Evolutionary conservation across 2,113 vertebrate species (phyloP).

Genomic region (Cricetomys ansorgei): DNA sequence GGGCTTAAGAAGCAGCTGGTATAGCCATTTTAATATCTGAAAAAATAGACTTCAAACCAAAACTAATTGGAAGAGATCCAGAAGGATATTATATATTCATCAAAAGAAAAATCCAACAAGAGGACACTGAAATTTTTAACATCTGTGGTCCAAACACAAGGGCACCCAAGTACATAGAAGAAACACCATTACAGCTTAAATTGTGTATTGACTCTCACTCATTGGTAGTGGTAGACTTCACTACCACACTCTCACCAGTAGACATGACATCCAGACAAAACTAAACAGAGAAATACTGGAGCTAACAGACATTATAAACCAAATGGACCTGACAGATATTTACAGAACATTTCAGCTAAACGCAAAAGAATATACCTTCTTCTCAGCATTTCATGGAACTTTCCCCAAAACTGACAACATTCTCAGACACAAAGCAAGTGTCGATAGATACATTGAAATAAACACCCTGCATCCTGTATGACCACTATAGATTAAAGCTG

Average conservation of each 20-base stretch:
- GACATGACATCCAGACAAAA: not conserved
- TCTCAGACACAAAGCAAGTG: not conserved
- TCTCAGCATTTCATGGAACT: not conserved
- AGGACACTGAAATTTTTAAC: not conserved
- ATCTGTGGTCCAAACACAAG: not conserved
- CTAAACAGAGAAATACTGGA: not conserved
- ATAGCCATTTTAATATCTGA: not conserved
- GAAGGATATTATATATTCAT: not conserved
- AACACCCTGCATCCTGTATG: not conserved
- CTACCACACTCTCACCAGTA: not conserved
- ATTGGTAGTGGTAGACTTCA: not conserved
- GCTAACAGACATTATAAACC: no score
- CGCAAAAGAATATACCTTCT: not conserved
- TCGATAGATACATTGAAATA: not conserved
- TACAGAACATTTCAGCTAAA: not conserved
- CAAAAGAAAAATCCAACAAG: not conserved
- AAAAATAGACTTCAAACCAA: not conserved
- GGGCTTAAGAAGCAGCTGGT: not conserved
- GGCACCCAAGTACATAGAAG: not conserved
- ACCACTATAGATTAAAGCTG: not conserved
- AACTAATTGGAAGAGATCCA: not conserved
- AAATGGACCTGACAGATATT: not conserved
- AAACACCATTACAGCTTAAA: not conserved
- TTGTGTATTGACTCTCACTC: not conserved
- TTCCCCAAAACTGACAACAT: not conserved